These are phyloP conservation scores for Notodonta dromedarius DNA, from an alignment of 2,888 invertebrate genomes.

Conservation along the genomic window DNA sequence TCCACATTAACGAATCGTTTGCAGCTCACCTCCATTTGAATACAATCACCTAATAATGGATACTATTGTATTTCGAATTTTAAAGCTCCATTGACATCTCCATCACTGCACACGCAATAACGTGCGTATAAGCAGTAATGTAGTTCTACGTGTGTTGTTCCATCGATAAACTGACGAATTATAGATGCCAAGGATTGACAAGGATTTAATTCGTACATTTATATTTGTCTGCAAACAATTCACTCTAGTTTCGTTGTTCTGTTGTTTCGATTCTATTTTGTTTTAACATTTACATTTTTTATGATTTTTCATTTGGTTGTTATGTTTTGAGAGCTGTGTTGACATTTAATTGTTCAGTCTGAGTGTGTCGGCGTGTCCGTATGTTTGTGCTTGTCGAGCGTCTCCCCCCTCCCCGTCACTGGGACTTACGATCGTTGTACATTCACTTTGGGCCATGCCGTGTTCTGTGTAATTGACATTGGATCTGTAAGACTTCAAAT, in stretches of 20 bases:
- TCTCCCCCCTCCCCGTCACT: conserved; percentile 26
- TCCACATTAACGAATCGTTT: conserved; percentile 46
- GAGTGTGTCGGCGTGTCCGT: conserved; percentile 58
- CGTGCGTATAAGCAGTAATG: background rate
- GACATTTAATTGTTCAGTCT: conserved; percentile 53
- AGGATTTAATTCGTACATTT: background rate
- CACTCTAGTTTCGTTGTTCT: conserved; percentile 24
- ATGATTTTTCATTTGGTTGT: conserved; percentile 29
- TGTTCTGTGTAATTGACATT: conserved; percentile 25
- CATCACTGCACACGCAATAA: background rate
- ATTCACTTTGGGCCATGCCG: conserved; percentile 5
- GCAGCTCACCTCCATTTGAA: conserved; percentile 25
- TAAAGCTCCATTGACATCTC: background rate
- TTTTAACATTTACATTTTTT: conserved; percentile 44
- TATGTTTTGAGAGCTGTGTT: conserved; percentile 47
- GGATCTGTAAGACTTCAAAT: conserved; percentile 24
- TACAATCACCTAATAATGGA: too few relatives aligned
- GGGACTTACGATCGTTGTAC: background rate
- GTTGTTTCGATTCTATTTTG: conserved; percentile 47
- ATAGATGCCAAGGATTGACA: too few relatives aligned
- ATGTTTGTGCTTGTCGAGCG: conserved; percentile 68
- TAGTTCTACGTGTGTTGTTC: too few relatives aligned
- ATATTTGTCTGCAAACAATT: conserved; percentile 48
- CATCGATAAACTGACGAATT: too few relatives aligned
- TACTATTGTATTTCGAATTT: background rate